Evolutionary conservation across 2,113 vertebrate genomes (phyloP).

Genomic region (Thamnaconus septentrionalis): DNA sequence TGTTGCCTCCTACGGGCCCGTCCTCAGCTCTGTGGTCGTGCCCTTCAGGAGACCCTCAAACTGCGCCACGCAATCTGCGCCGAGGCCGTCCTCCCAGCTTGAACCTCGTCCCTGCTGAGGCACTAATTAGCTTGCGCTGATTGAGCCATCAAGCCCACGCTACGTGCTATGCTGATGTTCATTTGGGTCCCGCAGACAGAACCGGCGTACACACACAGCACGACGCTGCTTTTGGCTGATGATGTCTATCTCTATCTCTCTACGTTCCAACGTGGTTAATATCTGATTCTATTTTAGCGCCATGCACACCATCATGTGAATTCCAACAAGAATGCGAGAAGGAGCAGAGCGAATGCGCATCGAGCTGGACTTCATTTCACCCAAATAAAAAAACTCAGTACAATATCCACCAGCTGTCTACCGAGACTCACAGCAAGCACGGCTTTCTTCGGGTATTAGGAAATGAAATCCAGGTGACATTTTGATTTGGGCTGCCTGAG

Average conservation of each 20-base stretch:
- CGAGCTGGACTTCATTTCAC: too few species aligned
- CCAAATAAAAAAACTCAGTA: too few species aligned
- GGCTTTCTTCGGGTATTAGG: too few species aligned
- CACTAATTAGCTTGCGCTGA: conserved; percentile 69
- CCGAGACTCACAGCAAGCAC: too few species aligned
- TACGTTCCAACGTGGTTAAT: conserved; percentile 1
- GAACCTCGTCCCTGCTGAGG: conserved; percentile 51
- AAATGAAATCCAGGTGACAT: too few species aligned
- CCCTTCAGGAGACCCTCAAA: conserved; percentile 57
- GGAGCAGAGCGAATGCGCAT: too few species aligned
- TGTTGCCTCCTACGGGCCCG: not conserved
- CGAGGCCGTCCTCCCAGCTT: conserved; percentile 41
- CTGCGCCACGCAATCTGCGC: conserved; percentile 22
- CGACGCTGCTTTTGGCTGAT: conserved; percentile 37
- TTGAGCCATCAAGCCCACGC: conserved; percentile 65
- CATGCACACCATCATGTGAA: too few species aligned
- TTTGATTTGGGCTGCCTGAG: too few species aligned
- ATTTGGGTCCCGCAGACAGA: conserved; percentile 5
- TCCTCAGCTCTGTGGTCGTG: conserved; percentile 27
- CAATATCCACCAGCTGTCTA: too few species aligned
- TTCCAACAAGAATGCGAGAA: too few species aligned
- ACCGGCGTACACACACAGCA: too few species aligned
- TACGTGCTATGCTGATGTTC: conserved; percentile 31
- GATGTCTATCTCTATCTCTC: conserved; percentile 7
- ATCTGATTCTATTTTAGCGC: conserved; percentile 19